phyloP scores from a whole-genome alignment of 1,140 invertebrate species.

The Nasonia vitripennis region DNA sequence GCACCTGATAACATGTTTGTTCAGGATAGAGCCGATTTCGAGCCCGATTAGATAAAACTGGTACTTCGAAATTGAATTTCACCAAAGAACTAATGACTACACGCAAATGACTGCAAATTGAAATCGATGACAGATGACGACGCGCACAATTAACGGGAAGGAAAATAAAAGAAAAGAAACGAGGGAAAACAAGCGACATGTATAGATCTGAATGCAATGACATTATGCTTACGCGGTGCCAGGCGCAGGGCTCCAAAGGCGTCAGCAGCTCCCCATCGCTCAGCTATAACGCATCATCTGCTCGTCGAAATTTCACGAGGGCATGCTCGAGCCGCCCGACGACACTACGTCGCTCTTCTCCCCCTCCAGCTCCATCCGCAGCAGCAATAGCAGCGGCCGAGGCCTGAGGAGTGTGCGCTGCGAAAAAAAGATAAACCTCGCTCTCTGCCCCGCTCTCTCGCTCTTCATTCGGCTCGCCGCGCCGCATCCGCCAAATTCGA shows the following conservation, averaged over 20 bases:
- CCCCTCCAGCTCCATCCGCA: neutral
- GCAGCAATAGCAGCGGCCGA: neutral
- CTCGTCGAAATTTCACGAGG: slow-evolving; percentile 14
- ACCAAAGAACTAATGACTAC: too few species aligned
- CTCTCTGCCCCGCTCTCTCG: neutral
- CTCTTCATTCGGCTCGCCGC: neutral
- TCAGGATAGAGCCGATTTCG: too few species aligned
- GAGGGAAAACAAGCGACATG: neutral
- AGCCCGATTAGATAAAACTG: too few species aligned
- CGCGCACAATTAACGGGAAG: too few species aligned
- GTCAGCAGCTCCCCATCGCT: neutral
- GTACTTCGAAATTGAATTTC: too few species aligned
- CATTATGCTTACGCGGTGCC: slow-evolving; percentile 15
- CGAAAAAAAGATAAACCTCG: neutral
- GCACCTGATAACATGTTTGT: too few species aligned
- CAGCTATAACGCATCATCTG: slow-evolving; percentile 3
- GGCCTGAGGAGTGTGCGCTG: neutral
- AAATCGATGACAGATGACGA: too few species aligned
- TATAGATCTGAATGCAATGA: neutral
- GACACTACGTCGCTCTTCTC: neutral
- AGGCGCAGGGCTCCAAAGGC: neutral
- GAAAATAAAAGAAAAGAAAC: too few species aligned
- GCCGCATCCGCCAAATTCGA: neutral
- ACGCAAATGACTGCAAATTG: too few species aligned
- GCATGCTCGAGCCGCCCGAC: neutral